Conservation (phyloP, 2,113 vertebrate species). For the Syngnathus scovelli region DNA sequence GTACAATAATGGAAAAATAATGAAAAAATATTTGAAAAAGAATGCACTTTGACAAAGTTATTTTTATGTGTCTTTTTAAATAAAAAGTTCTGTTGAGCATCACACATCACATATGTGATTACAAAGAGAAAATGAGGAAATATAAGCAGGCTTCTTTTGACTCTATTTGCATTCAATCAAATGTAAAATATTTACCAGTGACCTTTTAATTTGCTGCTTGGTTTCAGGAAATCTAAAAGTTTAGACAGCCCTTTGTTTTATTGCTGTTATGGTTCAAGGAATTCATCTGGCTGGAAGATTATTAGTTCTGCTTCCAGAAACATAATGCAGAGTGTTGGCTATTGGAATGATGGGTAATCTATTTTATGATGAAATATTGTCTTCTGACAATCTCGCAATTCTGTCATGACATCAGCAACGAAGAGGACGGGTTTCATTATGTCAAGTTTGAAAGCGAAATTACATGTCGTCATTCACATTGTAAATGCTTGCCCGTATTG, state of each 20-base stretch:
- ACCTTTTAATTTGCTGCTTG: conserved; percentile 48
- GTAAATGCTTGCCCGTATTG: conserved; percentile 33
- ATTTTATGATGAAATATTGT: conserved; percentile 13
- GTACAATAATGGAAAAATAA: too few species aligned
- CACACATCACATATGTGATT: background rate
- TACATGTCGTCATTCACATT: conserved; percentile 34
- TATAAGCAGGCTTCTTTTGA: conserved; percentile 28
- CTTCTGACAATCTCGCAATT: conserved; percentile 21
- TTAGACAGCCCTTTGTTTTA: conserved; percentile 34
- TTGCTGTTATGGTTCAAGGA: conserved; percentile 6
- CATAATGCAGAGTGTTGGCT: background rate
- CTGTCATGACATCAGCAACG: conserved; percentile 24
- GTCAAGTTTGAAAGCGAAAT: conserved; percentile 32
- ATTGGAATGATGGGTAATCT: conserved; percentile 12
- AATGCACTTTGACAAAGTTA: background rate
- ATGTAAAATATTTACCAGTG: conserved; percentile 43
- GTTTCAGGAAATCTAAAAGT: conserved; percentile 30
- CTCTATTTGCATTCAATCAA: conserved; percentile 45
- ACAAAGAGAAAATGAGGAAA: background rate
- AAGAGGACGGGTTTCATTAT: conserved; percentile 34
- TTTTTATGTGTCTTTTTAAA: background rate
- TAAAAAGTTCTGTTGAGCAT: background rate
- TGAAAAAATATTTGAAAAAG: background rate
- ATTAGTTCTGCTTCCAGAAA: conserved; percentile 12
- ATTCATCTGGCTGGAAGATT: conserved; percentile 13